Base-by-base conservation (phyloP, 2,797 vertebrate species). In the Xiphorhynchus erythropygius region DNA sequence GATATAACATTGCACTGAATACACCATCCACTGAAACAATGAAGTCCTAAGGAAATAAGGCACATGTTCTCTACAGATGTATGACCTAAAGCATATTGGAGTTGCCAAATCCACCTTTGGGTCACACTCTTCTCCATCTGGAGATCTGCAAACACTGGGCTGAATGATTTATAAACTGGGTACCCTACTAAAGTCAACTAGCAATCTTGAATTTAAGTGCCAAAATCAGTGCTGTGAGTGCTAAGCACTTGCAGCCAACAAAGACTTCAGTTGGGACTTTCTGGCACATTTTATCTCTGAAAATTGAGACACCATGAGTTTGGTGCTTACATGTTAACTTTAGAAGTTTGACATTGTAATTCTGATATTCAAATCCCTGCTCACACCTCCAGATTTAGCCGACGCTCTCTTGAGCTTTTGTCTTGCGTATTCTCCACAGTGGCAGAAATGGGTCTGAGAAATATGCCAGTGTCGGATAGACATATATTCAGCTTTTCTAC, bases 51-150 rank as follows among this genome's bases (percentile, higher is more conserved):
- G 74, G 79, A 96, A 96, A 96, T 92, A 76, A 90, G 28, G 65
- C 73, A 85, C 87, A 84, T 83, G 92, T 87, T 97, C 94, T 62
- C 86, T 87, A 92, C 96, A 95, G 92, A 93, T 96, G 95, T 96
- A 95, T 75, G 87, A 96, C 91, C 95, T 68, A 85, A 94, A 87
- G 57, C 64, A 33, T 56, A 60, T 3, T 90, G 75, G 37, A 87
- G 35, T 78, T 94, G 81, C 94, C 94, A 94, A 95, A 87, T 87
- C 82, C 85, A 95, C 94, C 95, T 97, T 80, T 93, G 44, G 62
- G 80, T 90, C 82, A 92, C 88, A 95, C 89, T 79, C 86, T 64
- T 87, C 81, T 81, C 71, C 91, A 95, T 94, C 87, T 95, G 90
- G 90, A 92, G 44, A 86, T 37, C 81, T 78, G 62, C 64, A 87